Evolutionary conservation across 2,113 vertebrate species (phyloP).

Genomic region (Cromileptes altivelis): DNA sequence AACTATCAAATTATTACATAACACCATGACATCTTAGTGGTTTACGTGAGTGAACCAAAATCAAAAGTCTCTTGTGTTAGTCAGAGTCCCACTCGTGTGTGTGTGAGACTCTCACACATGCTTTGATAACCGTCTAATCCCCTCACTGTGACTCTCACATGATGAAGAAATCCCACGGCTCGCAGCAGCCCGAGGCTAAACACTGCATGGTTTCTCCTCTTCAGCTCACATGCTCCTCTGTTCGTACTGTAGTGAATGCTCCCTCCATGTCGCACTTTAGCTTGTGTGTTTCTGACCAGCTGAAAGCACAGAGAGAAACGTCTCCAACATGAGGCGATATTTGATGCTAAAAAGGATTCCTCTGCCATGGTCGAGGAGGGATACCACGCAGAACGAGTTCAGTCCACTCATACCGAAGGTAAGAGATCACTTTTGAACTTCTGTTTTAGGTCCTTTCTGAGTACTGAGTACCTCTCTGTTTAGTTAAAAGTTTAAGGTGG

Average conservation of each 20-base stretch:
- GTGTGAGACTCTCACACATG: conserved; percentile 15
- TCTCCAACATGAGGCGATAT: conserved; percentile 72
- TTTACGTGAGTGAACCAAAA: conserved; percentile 1
- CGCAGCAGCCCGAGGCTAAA: conserved; percentile 50
- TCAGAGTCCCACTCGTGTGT: conserved; percentile 12
- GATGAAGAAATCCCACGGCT: conserved; percentile 74
- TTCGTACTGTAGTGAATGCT: conserved; percentile 24
- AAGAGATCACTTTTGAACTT: conserved; percentile 29
- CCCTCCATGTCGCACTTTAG: conserved; percentile 10
- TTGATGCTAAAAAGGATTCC: conserved; percentile 43
- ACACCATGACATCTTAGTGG: neutral
- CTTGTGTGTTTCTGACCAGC: conserved; percentile 18
- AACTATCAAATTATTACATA: neutral
- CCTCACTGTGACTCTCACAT: conserved; percentile 88
- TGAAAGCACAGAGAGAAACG: conserved; percentile 19
- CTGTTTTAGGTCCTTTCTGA: neutral
- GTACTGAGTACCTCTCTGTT: neutral
- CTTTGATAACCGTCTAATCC: conserved; percentile 78
- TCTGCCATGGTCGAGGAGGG: conserved; percentile 61
- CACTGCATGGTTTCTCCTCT: conserved; percentile 45
- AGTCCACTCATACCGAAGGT: conserved; percentile 90
- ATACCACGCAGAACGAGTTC: conserved; percentile 69
- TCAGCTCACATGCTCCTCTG: conserved; percentile 64
- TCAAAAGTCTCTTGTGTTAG: conserved; percentile 20
- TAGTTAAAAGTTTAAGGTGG: neutral